Evolutionary conservation across 2,888 invertebrate species (phyloP).

Genomic region (Bursaphelenchus okinawaensis): DNA sequence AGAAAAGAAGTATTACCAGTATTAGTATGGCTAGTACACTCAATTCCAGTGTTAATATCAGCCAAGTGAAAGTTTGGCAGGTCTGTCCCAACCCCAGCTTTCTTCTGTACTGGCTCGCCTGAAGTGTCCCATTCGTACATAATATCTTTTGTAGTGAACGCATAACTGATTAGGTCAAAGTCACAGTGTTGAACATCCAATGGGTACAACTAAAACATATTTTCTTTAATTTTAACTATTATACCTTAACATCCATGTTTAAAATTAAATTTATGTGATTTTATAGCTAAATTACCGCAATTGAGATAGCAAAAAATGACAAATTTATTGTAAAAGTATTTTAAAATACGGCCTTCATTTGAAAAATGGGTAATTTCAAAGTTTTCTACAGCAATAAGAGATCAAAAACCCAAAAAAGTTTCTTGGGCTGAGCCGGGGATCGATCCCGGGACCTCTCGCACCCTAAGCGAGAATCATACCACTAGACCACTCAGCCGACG

Average conservation of each 20-base stretch:
- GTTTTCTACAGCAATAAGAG: not conserved
- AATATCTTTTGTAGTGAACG: constrained; percentile 77
- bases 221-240: too few species aligned
- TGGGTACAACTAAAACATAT: constrained; percentile 66
- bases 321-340: not conserved
- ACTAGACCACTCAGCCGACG: constrained; percentile 45
- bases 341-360: not conserved
- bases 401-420: constrained; percentile 1
- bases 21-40: constrained; percentile 81
- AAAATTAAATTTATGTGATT: too few species aligned
- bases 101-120: constrained; percentile 35
- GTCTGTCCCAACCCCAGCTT: constrained; percentile 48
- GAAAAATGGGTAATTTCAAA: not conserved
- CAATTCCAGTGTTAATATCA: constrained; percentile 41
- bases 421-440: constrained; percentile 47
- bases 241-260: not conserved
- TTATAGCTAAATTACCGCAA: too few species aligned
- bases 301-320: not conserved
- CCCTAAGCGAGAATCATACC: constrained; percentile 53
- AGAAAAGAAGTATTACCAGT: constrained; percentile 68
- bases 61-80: constrained; percentile 53
- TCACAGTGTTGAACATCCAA: constrained; percentile 90
- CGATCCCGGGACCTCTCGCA: constrained; percentile 52
- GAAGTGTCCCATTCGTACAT: constrained; percentile 48
- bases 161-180: constrained; percentile 90